phyloP scores from a whole-genome alignment of 1,140 invertebrate species.

The Globodera rostochiensis region DNA sequence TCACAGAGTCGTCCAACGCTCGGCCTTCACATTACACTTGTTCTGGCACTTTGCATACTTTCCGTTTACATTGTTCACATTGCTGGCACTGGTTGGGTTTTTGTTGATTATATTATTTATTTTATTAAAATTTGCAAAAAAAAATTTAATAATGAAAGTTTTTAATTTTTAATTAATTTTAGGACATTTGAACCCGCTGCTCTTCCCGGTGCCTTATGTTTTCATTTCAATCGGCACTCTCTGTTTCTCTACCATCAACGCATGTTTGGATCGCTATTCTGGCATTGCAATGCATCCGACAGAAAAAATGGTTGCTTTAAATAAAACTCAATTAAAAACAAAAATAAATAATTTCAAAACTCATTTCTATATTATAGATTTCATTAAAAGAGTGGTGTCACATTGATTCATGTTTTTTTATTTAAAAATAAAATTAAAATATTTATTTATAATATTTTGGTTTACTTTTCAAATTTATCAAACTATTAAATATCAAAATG shows the following conservation, averaged over 20 bases:
- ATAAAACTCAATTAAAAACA: background rate
- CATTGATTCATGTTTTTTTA: no score
- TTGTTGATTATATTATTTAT: no score
- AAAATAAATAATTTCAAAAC: no score
- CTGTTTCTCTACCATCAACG: slow-evolving; percentile 14
- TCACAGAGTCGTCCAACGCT: slow-evolving; percentile 44
- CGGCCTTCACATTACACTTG: slow-evolving; percentile 41
- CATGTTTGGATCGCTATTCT: slow-evolving; percentile 42
- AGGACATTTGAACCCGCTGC: slow-evolving; percentile 34
- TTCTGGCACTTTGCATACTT: slow-evolving; percentile 27
- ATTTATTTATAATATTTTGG: no score
- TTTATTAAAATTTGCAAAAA: no score
- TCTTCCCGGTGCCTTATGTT: slow-evolving; percentile 40
- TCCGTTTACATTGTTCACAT: slow-evolving; percentile 42
- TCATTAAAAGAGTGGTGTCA: no score
- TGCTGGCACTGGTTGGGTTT: slow-evolving; percentile 8
- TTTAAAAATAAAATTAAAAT: no score
- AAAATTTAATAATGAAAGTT: no score
- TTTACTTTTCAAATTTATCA: no score
- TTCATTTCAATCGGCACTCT: slow-evolving; percentile 18
- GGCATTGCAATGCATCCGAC: slow-evolving; percentile 47
- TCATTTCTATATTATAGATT: no score
- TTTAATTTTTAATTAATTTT: background rate
- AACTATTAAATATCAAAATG: no score
- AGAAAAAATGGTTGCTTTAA: slow-evolving; percentile 43